phyloP scores from a whole-genome alignment of 2,797 vertebrate species.

The Acanthurus leucopareius region DNA sequence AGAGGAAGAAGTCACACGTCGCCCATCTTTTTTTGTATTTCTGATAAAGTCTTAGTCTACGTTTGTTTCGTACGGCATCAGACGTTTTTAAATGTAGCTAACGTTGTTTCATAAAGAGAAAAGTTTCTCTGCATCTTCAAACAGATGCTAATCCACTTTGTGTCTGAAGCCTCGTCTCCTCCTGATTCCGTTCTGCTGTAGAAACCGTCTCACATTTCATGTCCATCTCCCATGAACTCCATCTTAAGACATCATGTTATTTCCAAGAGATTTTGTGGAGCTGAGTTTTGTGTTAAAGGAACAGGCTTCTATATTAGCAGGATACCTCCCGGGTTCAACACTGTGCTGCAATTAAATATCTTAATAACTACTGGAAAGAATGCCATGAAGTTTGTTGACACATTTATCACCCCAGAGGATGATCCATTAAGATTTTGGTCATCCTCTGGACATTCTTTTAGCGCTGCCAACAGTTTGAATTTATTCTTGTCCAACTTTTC shows the following conservation, averaged over 20 bases:
- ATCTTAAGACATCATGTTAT: constrained; percentile 54
- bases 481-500: background rate
- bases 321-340: constrained; percentile 14
- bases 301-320: constrained; percentile 34
- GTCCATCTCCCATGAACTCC: constrained; percentile 31
- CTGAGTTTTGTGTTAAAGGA: constrained; percentile 42
- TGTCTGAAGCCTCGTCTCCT: background rate
- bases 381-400: background rate
- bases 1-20: too few relatives aligned
- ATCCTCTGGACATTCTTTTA: background rate
- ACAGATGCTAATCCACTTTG: background rate
- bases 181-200: background rate
- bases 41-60: too few relatives aligned
- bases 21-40: too few relatives aligned
- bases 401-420: background rate
- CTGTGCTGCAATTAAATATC: constrained; percentile 21
- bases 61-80: too few relatives aligned
- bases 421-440: too few relatives aligned
- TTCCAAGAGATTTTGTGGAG: constrained; percentile 52
- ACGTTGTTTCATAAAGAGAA: too few relatives aligned
- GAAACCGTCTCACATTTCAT: constrained; percentile 43
- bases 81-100: too few relatives aligned
- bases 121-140: too few relatives aligned
- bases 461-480: constrained; percentile 20
- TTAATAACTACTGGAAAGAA: constrained; percentile 2